Evolutionary conservation across 2,797 vertebrate species (phyloP), one percentile per base, ranked within the genome.

Genomic region (Centropyge bicolor): DNA sequence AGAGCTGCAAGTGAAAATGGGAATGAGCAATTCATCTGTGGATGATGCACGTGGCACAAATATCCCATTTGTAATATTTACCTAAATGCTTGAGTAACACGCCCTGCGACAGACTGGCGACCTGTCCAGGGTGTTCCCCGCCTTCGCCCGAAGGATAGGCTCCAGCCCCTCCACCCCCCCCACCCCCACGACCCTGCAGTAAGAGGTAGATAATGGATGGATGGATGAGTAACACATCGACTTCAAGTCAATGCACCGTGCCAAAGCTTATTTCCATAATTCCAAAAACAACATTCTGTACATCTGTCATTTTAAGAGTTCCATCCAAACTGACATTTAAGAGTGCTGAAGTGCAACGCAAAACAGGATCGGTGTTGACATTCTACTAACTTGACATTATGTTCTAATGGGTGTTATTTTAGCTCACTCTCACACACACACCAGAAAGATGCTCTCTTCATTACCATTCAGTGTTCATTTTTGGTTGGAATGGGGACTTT

Each of bases 371-470:
- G 35, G 13, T 43, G 64, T 35, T 75, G 59, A 69, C 55, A 45
- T 74, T 35, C 35, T 20, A 16, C n/a, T 60, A 41, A 64, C 14
- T 60, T 70, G 61, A 69, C 54, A 56, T 87, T 46, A 40, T 41
- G 0, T 38, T 22, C 60, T 31, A 66, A 40, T 72, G 31, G 27
- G 16, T 75, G 56, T 43, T 48, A 35, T 61, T 66, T 36, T 13
- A 38, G 31, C 24, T 81, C 17, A 59, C 59, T 67, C 13, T 62
- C 31, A 51, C 52, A 43, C 52, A 43, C 41, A 48, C 38, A 75
- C 14, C 1, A 27, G 20, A 22, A 31, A 57, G 17, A 63, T 24
- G 20, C 20, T 61, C n/a, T 31, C 61, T 40, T 36, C 24, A 11
- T 46, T 48, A 48, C n/a, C 27, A 11, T 31, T 49, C 49, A 8